Conservation (phyloP, 2,113 vertebrate genomes). For the Cyphomyrus discorhynchus region DNA sequence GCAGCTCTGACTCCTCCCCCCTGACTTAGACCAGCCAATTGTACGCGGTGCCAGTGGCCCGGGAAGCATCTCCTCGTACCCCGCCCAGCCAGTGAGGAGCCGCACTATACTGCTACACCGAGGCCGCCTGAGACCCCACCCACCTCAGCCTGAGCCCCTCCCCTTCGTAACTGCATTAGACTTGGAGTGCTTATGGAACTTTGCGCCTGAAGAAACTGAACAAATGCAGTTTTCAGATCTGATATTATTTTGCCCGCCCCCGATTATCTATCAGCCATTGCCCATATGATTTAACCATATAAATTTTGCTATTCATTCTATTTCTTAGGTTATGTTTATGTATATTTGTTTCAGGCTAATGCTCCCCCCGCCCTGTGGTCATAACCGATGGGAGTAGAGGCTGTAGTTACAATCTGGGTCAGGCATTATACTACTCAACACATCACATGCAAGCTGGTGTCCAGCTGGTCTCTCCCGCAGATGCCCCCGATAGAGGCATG, state of each 20-base stretch:
- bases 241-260: background rate
- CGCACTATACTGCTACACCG: slow-evolving; percentile 9
- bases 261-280: background rate
- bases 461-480: background rate
- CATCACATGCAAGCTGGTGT: background rate
- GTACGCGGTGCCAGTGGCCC: slow-evolving; percentile 22
- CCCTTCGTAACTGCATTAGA: slow-evolving; percentile 23
- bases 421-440: background rate
- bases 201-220: slow-evolving; percentile 23
- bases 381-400: background rate
- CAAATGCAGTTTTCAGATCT: background rate
- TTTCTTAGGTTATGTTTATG: background rate
- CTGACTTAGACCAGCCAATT: slow-evolving; percentile 33
- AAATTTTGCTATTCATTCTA: background rate
- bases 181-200: slow-evolving; percentile 37
- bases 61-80: slow-evolving; percentile 16
- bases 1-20: slow-evolving; percentile 18
- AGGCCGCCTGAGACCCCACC: background rate
- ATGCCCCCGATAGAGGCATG: background rate
- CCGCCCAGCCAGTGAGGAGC: slow-evolving; percentile 13
- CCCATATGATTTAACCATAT: background rate
- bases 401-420: background rate
- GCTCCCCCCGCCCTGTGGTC: background rate
- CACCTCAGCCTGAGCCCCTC: slow-evolving; percentile 18
- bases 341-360: background rate